Conservation (phyloP, 1,140 invertebrate genomes). For the Calephelis nemesis region DNA sequence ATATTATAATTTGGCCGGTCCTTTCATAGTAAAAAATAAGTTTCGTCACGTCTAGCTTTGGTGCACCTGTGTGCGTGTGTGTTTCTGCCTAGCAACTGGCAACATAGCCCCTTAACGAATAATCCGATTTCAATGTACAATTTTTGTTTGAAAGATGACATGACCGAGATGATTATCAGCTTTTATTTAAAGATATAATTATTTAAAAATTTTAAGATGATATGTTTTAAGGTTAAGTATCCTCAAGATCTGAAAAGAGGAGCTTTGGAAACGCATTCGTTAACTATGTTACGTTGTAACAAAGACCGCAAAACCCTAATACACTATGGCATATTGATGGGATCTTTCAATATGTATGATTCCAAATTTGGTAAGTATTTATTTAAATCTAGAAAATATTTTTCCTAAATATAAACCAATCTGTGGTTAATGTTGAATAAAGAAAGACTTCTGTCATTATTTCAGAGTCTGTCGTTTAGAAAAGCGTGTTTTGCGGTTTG, state of each 20-base stretch:
- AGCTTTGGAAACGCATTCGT: constrained; percentile 77
- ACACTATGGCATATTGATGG: constrained; percentile 66
- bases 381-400: neutral
- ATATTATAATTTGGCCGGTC: too few relatives aligned
- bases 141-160: too few relatives aligned
- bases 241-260: constrained; percentile 69
- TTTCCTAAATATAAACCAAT: neutral
- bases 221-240: constrained; percentile 50
- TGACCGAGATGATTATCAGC: too few relatives aligned
- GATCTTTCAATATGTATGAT: constrained; percentile 67
- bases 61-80: too few relatives aligned
- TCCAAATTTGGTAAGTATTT: constrained; percentile 56
- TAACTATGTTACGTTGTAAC: constrained; percentile 73
- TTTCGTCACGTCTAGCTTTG: too few relatives aligned
- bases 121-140: neutral
- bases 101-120: neutral
- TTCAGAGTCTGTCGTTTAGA: too few relatives aligned
- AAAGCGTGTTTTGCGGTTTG: too few relatives aligned
- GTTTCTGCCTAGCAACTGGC: too few relatives aligned
- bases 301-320: constrained; percentile 55
- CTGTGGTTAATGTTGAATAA: too few relatives aligned
- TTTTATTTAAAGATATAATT: neutral
- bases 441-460: too few relatives aligned
- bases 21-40: too few relatives aligned
- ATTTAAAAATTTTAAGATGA: constrained; percentile 23